Conservation (phyloP, 2,113 vertebrate genomes). For the Morone chrysops region DNA sequence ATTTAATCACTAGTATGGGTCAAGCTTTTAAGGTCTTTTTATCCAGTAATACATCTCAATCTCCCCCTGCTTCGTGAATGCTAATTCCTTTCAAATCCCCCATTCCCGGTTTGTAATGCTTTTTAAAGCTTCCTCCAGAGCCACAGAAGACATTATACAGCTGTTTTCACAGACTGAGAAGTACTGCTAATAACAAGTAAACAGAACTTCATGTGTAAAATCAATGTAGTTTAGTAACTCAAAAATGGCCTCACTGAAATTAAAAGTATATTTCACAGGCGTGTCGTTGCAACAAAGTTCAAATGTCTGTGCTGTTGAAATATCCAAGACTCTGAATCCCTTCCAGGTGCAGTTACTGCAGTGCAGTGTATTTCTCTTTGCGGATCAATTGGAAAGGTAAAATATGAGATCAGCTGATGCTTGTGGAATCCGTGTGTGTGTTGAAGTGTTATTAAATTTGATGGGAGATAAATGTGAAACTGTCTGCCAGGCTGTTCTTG, state of each 20-base stretch:
- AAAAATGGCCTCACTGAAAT: not conserved
- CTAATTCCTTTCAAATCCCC: slow-evolving; percentile 1
- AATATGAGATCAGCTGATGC: slow-evolving; percentile 1
- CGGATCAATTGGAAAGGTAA: slow-evolving; percentile 11
- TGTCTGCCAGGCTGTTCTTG: not conserved
- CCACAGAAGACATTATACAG: not conserved
- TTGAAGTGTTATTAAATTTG: slow-evolving; percentile 29
- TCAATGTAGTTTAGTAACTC: not conserved
- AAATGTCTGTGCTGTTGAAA: not conserved
- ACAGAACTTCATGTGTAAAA: not conserved
- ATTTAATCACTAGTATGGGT: not conserved
- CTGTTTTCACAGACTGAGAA: slow-evolving; percentile 1
- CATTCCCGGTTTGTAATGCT: not conserved
- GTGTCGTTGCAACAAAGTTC: not conserved
- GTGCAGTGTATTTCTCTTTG: not conserved
- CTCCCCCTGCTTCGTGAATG: not conserved
- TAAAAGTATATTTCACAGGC: not conserved
- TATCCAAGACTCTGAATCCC: not conserved
- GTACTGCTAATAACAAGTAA: not conserved
- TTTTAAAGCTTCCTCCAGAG: not conserved
- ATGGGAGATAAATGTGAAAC: slow-evolving; percentile 11
- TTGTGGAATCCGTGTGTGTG: not conserved
- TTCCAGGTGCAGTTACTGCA: not conserved
- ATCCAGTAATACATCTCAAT: slow-evolving; percentile 1
- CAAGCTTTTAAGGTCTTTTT: not conserved